A percentile compares a stretch with the other conserved stretches of the same genome.
Evolutionary conservation across 2,113 vertebrate species (phyloP).

Genomic region (Herpetotheres cachinnans): DNA sequence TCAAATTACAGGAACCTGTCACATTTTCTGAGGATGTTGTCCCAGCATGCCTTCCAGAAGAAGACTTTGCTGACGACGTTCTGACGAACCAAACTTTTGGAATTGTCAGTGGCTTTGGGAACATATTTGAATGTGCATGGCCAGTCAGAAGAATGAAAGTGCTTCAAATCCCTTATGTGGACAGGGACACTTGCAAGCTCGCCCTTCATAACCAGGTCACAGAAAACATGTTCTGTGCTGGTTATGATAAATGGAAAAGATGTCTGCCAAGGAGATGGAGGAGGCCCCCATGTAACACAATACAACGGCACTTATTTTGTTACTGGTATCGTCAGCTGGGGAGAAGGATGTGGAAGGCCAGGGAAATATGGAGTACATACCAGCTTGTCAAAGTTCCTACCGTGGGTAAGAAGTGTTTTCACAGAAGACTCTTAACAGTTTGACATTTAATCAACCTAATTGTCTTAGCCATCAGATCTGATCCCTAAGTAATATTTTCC

Average conservation of each 20-base stretch:
- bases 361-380: slow-evolving; percentile 90
- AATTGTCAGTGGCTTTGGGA: slow-evolving; percentile 85
- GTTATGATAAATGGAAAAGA: slow-evolving; percentile 79
- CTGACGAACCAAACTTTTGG: slow-evolving; percentile 76
- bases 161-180: slow-evolving; percentile 81
- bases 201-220: slow-evolving; percentile 76
- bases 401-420: slow-evolving; percentile 76
- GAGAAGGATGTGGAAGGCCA: slow-evolving; percentile 83
- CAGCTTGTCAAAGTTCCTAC: slow-evolving; percentile 80
- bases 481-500: not conserved
- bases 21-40: slow-evolving; percentile 77
- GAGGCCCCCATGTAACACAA: slow-evolving; percentile 84
- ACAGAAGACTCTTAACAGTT: not conserved
- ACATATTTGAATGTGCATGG: slow-evolving; percentile 17
- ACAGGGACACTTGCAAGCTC: slow-evolving; percentile 75
- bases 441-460: not conserved
- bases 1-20: slow-evolving; percentile 79
- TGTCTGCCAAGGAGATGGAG: slow-evolving; percentile 87
- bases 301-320: slow-evolving; percentile 80
- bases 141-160: slow-evolving; percentile 73
- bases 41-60: slow-evolving; percentile 85
- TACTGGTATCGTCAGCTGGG: slow-evolving; percentile 90
- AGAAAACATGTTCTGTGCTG: slow-evolving; percentile 87
- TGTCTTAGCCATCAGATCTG: not conserved
- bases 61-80: slow-evolving; percentile 80